Percentiles rank a stretch among this genome's conserved stretches.
These are phyloP conservation scores for Psephotus haematonotus DNA, from an alignment of 2,113 vertebrate species.

Conservation along the genomic window DNA sequence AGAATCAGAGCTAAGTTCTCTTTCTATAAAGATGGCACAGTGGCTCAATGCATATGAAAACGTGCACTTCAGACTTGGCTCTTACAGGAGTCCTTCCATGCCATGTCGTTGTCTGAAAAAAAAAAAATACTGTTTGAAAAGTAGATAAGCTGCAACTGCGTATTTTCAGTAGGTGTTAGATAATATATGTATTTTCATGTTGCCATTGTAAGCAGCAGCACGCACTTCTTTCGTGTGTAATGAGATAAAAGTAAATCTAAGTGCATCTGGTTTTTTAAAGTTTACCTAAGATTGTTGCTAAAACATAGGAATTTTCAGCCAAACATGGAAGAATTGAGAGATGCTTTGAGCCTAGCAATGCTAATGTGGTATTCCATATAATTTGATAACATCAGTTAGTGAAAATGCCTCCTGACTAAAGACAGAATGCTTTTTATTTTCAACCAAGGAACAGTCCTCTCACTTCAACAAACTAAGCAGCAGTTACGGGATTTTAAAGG, in stretches of 20 bases:
- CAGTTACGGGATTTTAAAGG: constrained; percentile 19
- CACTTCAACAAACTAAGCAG: not conserved
- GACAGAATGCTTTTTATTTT: not conserved
- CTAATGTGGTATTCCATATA: not conserved
- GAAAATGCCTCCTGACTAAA: not conserved
- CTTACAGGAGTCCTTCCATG: not conserved
- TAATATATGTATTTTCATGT: not conserved
- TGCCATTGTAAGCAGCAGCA: not conserved
- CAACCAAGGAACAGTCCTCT: not conserved
- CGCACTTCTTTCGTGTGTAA: not conserved
- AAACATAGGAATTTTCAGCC: not conserved
- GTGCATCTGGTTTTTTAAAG: not conserved
- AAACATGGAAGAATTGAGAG: not conserved
- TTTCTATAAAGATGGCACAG: not conserved
- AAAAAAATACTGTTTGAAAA: not conserved
- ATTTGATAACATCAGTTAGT: not conserved
- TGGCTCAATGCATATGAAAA: not conserved
- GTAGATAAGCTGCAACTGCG: not conserved
- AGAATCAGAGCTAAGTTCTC: not conserved
- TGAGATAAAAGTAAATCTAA: not conserved
- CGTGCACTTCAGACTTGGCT: not conserved
- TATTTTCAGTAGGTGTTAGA: not conserved
- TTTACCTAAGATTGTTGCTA: not conserved
- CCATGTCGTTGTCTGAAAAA: not conserved
- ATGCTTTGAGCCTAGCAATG: not conserved